Base-by-base conservation (phyloP, 1,140 invertebrate species). In the Polyergus mexicanus region DNA sequence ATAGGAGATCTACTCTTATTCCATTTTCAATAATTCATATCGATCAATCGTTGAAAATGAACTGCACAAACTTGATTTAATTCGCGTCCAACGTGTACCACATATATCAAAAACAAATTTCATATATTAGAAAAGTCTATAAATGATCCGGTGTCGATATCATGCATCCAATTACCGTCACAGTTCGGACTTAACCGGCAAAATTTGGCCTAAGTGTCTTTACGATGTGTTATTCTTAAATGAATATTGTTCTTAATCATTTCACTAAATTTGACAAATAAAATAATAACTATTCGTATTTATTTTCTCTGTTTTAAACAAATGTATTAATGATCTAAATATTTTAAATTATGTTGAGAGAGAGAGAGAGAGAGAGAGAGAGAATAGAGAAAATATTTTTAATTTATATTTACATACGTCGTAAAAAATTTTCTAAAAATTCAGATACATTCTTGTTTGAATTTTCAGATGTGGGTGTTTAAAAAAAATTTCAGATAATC, bases 141-240 rank as follows among this genome's bases (percentile, higher is more conserved):
- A 80, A 69, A 80, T 56, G 63, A 80, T 80, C 32, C 16, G 35
- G 56, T 69, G 32, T 56, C 63, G 47, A 80, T 69, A 56, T 80
- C 63, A 58, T 22, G 8, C n/a, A 38, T 35, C 4, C 16, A 8
- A 65, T 1, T 35, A 10, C n/a, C n/a, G 25, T n/a, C 25, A 77
- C n/a, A 47, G 47, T 56, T 41, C 22, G 63, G 22, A 68, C 5
- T 80, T 51, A 80, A 69, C 69, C 16, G 22, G 3, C 16, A 47
- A 77, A 69, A 69, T 80, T 69, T 78, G 41, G 60, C 58, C 25
- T 68, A 35, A 44, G 28, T 68, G 32, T 56, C 35, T 80, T 80
- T n/a, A 47, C 76, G 32, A 41, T 44, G 38, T 75, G 16, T 25
- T n/a, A n/a, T 51, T 16, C 8, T 51, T 56, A 69, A 69, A 80